These are phyloP conservation scores for Dryobotodes eremita DNA, from an alignment of 2,888 invertebrate genomes.

Conservation along the genomic window DNA sequence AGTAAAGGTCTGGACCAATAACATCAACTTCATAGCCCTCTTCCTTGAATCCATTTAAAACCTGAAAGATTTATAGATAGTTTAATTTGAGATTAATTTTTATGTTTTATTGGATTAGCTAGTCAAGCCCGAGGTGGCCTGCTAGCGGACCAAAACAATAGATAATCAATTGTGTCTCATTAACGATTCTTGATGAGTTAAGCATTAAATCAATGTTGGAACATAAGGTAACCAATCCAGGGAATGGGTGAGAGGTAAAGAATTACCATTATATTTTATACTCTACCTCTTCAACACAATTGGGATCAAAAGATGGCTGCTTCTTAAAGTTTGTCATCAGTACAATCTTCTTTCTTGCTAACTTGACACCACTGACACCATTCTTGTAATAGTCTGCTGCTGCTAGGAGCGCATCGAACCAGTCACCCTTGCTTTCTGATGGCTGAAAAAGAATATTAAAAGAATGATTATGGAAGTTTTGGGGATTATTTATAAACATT, in stretches of 20 bases:
- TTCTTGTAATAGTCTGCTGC: constrained; percentile 89
- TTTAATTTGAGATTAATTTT: neutral
- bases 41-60: constrained; percentile 90
- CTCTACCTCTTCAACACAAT: constrained; percentile 84
- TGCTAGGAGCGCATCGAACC: constrained; percentile 92
- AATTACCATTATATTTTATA: neutral
- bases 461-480: too few relatives aligned
- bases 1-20: constrained; percentile 90
- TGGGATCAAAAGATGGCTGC: constrained; percentile 83
- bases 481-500: too few relatives aligned
- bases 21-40: constrained; percentile 91
- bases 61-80: constrained; percentile 69
- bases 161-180: too few relatives aligned
- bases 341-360: constrained; percentile 89
- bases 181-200: too few relatives aligned
- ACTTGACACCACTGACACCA: constrained; percentile 74
- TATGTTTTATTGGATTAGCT: too few relatives aligned
- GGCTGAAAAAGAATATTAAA: constrained; percentile 75
- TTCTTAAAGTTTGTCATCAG: constrained; percentile 92
- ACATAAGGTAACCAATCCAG: neutral
- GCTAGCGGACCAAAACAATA: too few relatives aligned
- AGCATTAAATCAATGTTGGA: neutral
- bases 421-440: constrained; percentile 90
- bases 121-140: too few relatives aligned
- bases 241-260: neutral